These are phyloP conservation scores for Lepidurus apus DNA, from an alignment of 1,140 invertebrate species.

Conservation along the genomic window DNA sequence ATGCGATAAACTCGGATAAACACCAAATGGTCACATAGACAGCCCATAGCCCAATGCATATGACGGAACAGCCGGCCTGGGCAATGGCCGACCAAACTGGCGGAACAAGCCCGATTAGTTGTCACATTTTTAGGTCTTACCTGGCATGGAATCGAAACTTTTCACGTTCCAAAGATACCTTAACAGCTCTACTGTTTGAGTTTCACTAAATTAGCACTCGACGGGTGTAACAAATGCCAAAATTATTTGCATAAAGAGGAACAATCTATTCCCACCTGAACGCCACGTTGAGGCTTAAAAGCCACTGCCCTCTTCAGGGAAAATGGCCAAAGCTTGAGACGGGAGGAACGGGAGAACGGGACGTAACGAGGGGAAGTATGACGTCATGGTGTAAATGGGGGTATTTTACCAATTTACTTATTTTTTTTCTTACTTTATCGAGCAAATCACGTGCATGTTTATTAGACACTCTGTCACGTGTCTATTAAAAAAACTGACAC, in stretches of 20 bases:
- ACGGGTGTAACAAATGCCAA: not conserved
- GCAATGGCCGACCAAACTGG: conserved; percentile 18
- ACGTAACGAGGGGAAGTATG: not conserved
- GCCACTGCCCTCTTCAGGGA: conserved; percentile 3
- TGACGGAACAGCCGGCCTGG: not conserved
- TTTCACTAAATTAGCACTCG: not conserved
- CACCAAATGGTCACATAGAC: not conserved
- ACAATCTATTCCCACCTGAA: not conserved
- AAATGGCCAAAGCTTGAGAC: not conserved
- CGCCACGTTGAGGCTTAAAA: conserved; percentile 12
- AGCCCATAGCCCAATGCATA: not conserved
- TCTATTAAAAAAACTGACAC: too few relatives aligned
- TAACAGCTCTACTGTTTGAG: not conserved
- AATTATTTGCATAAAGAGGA: not conserved
- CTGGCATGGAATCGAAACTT: conserved; percentile 12
- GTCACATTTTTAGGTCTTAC: not conserved
- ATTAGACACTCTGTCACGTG: too few relatives aligned
- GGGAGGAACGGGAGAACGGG: not conserved
- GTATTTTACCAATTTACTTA: not conserved
- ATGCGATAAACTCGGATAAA: conserved; percentile 3
- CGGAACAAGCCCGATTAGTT: not conserved
- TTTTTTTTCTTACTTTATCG: too few relatives aligned
- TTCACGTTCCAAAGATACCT: not conserved
- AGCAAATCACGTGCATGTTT: not conserved
- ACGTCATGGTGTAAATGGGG: conserved; percentile 3